Evolutionary conservation across 2,888 invertebrate genomes (phyloP).

Genomic region (Steinernema carpocapsae): DNA sequence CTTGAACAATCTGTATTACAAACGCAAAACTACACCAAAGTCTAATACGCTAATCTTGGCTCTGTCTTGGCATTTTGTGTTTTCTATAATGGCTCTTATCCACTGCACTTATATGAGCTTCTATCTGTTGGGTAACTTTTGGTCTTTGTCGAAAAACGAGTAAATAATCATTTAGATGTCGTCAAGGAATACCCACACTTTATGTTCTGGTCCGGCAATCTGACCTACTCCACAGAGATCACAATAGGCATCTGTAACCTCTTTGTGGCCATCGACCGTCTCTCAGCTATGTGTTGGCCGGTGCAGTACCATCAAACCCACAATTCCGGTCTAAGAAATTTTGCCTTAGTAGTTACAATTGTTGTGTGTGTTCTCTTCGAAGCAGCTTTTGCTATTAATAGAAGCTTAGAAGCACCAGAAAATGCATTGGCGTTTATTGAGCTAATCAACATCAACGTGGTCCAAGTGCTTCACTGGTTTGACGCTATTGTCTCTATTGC

Average conservation of each 20-base stretch:
- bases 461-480: conserved; percentile 31
- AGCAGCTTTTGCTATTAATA: neutral
- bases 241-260: conserved; percentile 16
- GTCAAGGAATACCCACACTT: neutral
- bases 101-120: conserved; percentile 17
- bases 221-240: neutral
- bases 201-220: conserved; percentile 3
- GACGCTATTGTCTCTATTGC: neutral
- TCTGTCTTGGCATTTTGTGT: conserved; percentile 11
- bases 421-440: neutral
- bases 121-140: neutral
- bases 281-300: conserved; percentile 6
- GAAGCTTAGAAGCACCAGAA: neutral
- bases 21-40: neutral
- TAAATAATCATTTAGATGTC: conserved; percentile 2
- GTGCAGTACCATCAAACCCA: neutral
- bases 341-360: neutral
- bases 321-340: neutral
- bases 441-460: conserved; percentile 9
- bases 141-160: neutral
- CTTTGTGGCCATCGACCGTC: conserved; percentile 1
- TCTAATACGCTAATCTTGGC: neutral
- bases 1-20: neutral
- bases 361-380: neutral
- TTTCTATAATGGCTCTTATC: neutral